Conservation (phyloP, 2,113 vertebrate species). For the Irena cyanogastra region DNA sequence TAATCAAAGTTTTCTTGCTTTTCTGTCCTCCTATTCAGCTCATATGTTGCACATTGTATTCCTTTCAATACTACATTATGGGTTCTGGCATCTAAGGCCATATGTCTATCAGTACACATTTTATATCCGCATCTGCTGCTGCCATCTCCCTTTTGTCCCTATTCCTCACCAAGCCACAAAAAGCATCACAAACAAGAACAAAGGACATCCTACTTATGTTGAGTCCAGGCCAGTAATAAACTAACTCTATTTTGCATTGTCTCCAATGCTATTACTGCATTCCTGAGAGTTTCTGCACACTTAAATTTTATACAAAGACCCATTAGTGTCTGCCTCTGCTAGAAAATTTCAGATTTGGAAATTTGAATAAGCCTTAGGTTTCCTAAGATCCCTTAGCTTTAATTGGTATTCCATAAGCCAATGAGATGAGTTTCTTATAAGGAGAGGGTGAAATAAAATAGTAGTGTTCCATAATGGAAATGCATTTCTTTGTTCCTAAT, state of each 20-base stretch:
- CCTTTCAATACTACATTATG: background rate
- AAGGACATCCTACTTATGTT: background rate
- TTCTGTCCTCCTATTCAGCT: background rate
- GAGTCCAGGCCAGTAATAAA: background rate
- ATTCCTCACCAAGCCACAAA: background rate
- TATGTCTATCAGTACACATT: background rate
- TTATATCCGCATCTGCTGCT: slow-evolving; percentile 27
- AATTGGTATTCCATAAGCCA: background rate
- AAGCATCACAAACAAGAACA: background rate
- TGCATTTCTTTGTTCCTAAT: slow-evolving; percentile 10
- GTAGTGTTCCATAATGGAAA: background rate
- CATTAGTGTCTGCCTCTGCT: background rate
- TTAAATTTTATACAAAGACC: background rate
- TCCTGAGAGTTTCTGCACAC: background rate
- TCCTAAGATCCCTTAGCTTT: background rate
- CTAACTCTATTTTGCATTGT: background rate
- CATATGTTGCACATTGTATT: background rate
- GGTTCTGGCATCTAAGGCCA: background rate
- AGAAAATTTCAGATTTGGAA: slow-evolving; percentile 18
- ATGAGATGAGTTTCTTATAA: background rate
- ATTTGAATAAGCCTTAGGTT: background rate
- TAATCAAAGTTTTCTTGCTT: background rate
- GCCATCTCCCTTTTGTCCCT: background rate
- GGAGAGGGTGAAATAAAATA: slow-evolving; percentile 20
- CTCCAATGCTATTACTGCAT: background rate